Evolutionary conservation across 2,888 invertebrate species (phyloP), one percentile per base, ranked within the genome.

Genomic region (Euspilapteryx auroguttella): DNA sequence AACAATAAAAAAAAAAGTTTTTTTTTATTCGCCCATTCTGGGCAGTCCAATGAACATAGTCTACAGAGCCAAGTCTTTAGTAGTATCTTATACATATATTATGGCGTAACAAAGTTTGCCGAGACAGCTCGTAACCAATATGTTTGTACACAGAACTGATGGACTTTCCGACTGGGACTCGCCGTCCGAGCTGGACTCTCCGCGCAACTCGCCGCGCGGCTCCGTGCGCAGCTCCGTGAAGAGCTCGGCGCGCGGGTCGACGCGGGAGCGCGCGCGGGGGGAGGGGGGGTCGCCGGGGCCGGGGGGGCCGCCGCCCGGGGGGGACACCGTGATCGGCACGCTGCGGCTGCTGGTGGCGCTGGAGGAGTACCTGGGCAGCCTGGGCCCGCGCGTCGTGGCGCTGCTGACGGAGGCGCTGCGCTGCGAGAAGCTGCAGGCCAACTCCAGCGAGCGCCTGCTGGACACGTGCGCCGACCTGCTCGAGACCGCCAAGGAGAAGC

Each of bases 401-500:
- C 53, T 92, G 36, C 62, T 92, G n/a, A 84, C 85, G 0, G 83
- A 85, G 33, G 90, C 90, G 0, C 55, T 91, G 25, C 86, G 83
- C 21, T 80, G 90, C 62, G 90, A 91, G 46, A 90, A 89, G 61
- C 77, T 62, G 2, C 79, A 78, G 38, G 80, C 86, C 0, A 88
- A 89, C 55, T 86, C 88, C 2, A 85, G 89, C 0, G 88, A 89
- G 38, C 82, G 85, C 32, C 51, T 92, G 22, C 58, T 91, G 1
- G 79, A 81, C 28, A 85, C 85, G 34, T 89, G 90, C 28, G 76
- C 83, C 22, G 83, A 86, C 29, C 69, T 91, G 37, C 82, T 93
- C 36, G 91, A 92, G 64, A 90, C 90, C 0, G 85, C 87, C 0
- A 91, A 90, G 46, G 92, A 92, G 56, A 92, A 92, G 56, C 64